Base-by-base conservation (phyloP, 2,113 vertebrate species). In the Chrysemys picta region DNA sequence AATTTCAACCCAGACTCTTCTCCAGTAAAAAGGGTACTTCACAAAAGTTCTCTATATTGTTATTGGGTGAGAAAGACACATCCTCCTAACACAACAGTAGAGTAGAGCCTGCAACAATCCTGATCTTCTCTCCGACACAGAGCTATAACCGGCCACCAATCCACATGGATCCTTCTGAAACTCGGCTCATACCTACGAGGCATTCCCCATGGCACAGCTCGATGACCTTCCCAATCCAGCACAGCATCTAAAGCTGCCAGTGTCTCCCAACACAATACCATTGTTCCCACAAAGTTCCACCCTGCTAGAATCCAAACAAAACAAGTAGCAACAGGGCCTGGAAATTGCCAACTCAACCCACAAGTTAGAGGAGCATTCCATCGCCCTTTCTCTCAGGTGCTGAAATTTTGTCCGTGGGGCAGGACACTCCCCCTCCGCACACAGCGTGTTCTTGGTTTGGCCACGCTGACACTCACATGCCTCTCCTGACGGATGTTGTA, bases 191-290 rank as follows among this genome's bases (percentile, higher is more conserved):
- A 96, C 96, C 96, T 96, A 92, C 89, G 21, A 25, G 72, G 38
- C 72, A 96, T 95, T 89, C 83, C 89, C n/a, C 94, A 94, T 59
- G 90, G 91, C 92, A 96, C 96, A 97, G 96, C 95, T 78, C 25
- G 95, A 94, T 94, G 94, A 92, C 75, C 95, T 25, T 75, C 92
- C 93, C 96, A 52, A 96, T 97, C 96, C 42, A 96, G 94, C 94
- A 97, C 94, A 96, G 93, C 94, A 95, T 95, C 91, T 97, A 96
- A 47, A 96, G 91, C 92, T 87, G 96, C 95, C 97, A 94, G 94
- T 76, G 88, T 94, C 96, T 97, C 85, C 87, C 87, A 96, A 80
- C 76, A 90, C 88, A 91, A 76, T 91, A 82, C 91, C 90, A 89
- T 93, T 95, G 93, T 84, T 95, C 96, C 89, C 91, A 91, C 96